Evolutionary conservation across 2,113 vertebrate species (phyloP).

Genomic region (Platanista minor): DNA sequence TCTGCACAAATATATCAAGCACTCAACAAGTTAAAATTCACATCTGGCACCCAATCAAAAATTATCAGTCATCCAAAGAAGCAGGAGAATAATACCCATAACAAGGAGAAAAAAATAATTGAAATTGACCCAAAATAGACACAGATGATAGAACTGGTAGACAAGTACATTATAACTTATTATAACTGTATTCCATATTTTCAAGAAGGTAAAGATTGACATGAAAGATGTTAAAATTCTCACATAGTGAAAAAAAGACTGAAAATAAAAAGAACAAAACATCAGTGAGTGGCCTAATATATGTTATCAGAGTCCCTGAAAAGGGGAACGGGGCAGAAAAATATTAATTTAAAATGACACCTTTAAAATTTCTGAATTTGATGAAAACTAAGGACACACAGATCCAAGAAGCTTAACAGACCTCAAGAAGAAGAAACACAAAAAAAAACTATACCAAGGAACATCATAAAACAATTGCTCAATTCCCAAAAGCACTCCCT

Average conservation of each 20-base stretch:
- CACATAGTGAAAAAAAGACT: background rate
- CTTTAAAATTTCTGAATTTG: background rate
- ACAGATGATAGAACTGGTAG: background rate
- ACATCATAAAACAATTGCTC: background rate
- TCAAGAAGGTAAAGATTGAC: background rate
- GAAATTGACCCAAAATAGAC: background rate
- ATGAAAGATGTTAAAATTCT: background rate
- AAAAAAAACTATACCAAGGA: background rate
- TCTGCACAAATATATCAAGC: background rate
- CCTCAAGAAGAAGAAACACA: background rate
- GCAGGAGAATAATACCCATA: background rate
- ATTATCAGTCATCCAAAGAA: background rate
- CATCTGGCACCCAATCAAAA: background rate
- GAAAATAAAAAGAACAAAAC: background rate
- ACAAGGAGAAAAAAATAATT: background rate
- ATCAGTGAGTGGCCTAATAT: background rate
- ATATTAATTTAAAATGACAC: background rate
- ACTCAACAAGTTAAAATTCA: background rate
- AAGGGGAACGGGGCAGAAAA: background rate
- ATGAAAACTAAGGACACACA: background rate
- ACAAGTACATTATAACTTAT: background rate
- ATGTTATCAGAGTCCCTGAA: background rate
- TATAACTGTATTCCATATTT: background rate
- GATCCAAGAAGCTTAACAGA: background rate
- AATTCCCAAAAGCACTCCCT: background rate